Evolutionary conservation across 1,140 invertebrate genomes (phyloP), one percentile per base, ranked within the genome.

Genomic region (Hirudo medicinalis): DNA sequence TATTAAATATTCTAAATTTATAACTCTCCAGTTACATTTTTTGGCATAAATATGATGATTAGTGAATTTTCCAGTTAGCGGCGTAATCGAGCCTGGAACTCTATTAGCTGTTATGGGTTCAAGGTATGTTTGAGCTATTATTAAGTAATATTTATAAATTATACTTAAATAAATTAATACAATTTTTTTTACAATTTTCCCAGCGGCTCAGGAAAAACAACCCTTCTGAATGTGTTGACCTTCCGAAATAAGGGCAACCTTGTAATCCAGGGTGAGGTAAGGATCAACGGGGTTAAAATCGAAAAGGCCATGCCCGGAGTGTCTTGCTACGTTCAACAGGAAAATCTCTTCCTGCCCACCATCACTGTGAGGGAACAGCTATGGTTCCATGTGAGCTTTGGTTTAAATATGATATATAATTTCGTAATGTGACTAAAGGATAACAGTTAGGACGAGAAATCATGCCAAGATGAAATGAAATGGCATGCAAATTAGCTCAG

Each of bases 171-270:
- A 8, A 49, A 49, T 49, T 17, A 49, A 49, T 17, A 8, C 15
- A 49, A 49, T 36, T 36, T 6, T 3, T 36, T 36, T 49, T 49
- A 49, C 43, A 49, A 49, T 17, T 49, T 49, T 17, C 75, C 66
- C 73, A 94, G 91, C 32, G 94, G 94, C 0, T 91, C 94, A 0
- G 94, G 95, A 9, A 99, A 98, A 84, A 95, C 94, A 0, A 97
- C 94, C 0, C 85, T 97, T 0, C 81, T 97, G 54, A 97, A 97
- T 80, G 87, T 91, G 0, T 78, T 97, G 43, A 95, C 92, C 1
- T 90, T 89, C 79, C 85, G 91, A 6, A 86, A 85, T 75, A 87
- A 88, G 8, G 82, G 85, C 11, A 87, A 87, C 20, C 82, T 94
- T 0, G 83, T 85, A 0, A 84, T 90, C 20, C 85, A 85, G 32